Evolutionary conservation across 2,797 vertebrate species (phyloP), one percentile per base, ranked within the genome.

Genomic region (Thunnus albacares): DNA sequence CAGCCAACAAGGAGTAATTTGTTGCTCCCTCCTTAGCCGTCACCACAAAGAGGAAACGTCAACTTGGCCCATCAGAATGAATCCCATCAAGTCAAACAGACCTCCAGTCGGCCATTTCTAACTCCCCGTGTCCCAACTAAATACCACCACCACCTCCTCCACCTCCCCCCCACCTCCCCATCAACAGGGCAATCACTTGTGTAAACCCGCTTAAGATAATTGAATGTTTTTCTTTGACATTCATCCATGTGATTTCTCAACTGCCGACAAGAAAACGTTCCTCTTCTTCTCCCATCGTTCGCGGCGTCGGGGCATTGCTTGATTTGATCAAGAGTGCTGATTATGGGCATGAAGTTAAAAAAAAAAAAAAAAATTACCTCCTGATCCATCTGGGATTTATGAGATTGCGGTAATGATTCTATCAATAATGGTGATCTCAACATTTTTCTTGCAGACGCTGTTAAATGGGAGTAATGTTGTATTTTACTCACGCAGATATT

Each of bases 151-250:
- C 45, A 68, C 43, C 67, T 15, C 63, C 63, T 56, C 45, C 5
- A 17, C 45, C 17, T 15, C 18, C 26, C 59, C 73, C 71, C 22
- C 45, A 10, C 33, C 22, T 13, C 60, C 13, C 65, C 84, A 79
- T 87, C 84, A 82, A 67, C 67, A 26, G 75, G 49, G 68, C 89
- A 89, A 89, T 92, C 91, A 90, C 86, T 90, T 90, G 60, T 56
- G 74, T 87, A 90, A 93, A 89, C 87, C 70, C n/a, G 82, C 86
- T 92, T 86, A 84, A 82, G 81, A 82, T 87, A 89, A 93, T 87
- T 85, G 81, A 84, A 80, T 85, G 88, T 88, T 92, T 84, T 91
- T 77, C 87, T 92, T 88, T 87, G 59, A 86, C 87, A 83, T 88
- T 85, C 81, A 89, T 77, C 84, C 78, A 70, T 86, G 82, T 82